Evolutionary conservation across 1,140 invertebrate species (phyloP), one percentile per base, ranked within the genome.

Genomic region (Acromyrmex echinatior): DNA sequence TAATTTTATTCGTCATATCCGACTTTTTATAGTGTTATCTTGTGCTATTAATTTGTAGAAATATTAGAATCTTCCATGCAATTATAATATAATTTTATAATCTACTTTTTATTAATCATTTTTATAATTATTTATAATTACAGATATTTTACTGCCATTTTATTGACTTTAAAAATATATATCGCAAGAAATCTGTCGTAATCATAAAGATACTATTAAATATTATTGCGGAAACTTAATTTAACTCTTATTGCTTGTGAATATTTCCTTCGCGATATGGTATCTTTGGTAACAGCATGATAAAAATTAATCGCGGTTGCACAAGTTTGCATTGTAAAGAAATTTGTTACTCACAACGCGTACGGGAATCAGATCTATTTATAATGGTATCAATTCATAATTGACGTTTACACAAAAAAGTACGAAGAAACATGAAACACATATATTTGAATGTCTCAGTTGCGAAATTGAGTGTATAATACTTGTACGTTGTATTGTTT

Each of bases 251-350:
- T 18, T 31, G n/a, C 62, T 70, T 39, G 25, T 49, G 49, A 25
- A 71, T 31, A 16, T 73, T 60, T 58, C 6, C 25, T n/a, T 31
- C 9, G 51, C 35, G 21, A 39, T 70, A 80, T 18, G 31, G 39
- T 71, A 71, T 71, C 25, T 53, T 73, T 58, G 16, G 2, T n/a
- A 65, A 16, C n/a, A 35, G 31, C 16, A n/a, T 5, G 51, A 62
- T 60, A 82, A 74, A 82, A 74, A 60, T 74, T 60, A 82, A 35
- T 21, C 35, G 35, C 65, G 65, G 49, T 35, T 68, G 31, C 45
- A 51, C 65, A 31, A 73, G 31, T 73, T 28, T 53, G 53, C 10
- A n/a, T 71, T 21, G 16, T 28, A 49, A 82, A 49, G 25, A 74
- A 73, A 14, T 28, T 73, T 56, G 39, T 74, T 82, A 73, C 3